These are phyloP conservation scores for Arvicola amphibius DNA, from an alignment of 2,797 vertebrate genomes.

Conservation along the genomic window DNA sequence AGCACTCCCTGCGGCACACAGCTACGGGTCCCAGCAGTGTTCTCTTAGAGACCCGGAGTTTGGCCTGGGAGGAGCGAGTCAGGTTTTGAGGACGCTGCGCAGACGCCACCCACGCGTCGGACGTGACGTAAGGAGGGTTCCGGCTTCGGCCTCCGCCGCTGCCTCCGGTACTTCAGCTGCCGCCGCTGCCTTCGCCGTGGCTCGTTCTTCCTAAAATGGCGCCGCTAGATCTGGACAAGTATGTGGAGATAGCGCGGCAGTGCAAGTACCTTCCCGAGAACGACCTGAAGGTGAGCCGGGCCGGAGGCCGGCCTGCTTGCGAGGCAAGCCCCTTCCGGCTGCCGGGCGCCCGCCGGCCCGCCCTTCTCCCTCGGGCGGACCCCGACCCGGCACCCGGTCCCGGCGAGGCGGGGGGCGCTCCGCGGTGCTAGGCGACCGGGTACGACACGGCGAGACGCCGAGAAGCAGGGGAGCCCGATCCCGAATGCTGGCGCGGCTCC, in stretches of 20 bases:
- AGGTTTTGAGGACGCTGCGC: slow-evolving; percentile 64
- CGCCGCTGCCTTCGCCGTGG: slow-evolving; percentile 45
- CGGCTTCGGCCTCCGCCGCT: slow-evolving; percentile 78
- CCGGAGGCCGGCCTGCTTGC: neutral
- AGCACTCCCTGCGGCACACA: neutral
- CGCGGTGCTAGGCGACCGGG: neutral
- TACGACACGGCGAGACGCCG: neutral
- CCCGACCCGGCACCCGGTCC: neutral
- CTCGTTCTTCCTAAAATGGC: slow-evolving; percentile 91
- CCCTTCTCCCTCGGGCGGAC: slow-evolving; percentile 50
- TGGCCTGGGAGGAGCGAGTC: slow-evolving; percentile 19
- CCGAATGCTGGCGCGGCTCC: neutral
- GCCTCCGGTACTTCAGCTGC: neutral
- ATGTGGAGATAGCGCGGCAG: slow-evolving; percentile 96
- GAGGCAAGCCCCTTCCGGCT: slow-evolving; percentile 64
- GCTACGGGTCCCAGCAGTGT: slow-evolving; percentile 22
- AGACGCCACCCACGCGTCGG: slow-evolving; percentile 66
- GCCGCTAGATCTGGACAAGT: slow-evolving; percentile 95
- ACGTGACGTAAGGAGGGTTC: slow-evolving; percentile 82
- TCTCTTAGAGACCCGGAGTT: neutral
- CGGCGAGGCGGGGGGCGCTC: too few relatives aligned
- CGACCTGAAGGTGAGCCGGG: slow-evolving; percentile 93
- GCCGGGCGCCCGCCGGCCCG: slow-evolving; percentile 45
- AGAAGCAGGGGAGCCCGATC: neutral
- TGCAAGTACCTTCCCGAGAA: slow-evolving; percentile 98